Evolutionary conservation across 1,140 invertebrate genomes (phyloP).

Genomic region (Choristoneura fumiferana): DNA sequence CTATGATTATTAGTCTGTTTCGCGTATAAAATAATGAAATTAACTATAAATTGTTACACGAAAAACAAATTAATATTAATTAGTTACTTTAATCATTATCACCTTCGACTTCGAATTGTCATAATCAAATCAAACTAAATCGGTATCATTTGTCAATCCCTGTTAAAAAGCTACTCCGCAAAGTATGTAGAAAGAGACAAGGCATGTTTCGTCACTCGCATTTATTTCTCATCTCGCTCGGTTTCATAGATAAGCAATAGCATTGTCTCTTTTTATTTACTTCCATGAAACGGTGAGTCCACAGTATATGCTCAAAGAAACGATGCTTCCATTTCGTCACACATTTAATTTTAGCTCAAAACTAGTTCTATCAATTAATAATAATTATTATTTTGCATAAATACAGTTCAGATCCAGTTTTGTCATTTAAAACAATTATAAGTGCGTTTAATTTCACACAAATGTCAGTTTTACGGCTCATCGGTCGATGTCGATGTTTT

Average conservation of each 20-base stretch:
- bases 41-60: too few species aligned
- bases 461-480: constrained; percentile 25
- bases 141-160: constrained; percentile 36
- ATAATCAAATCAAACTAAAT: constrained; percentile 19
- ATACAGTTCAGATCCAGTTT: too few species aligned
- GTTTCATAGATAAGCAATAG: constrained; percentile 52
- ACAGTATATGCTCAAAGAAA: constrained; percentile 46
- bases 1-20: too few species aligned
- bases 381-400: too few species aligned
- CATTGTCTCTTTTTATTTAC: constrained; percentile 69
- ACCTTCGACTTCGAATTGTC: constrained; percentile 5
- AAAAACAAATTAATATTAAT: too few species aligned
- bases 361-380: background rate
- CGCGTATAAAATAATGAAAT: too few species aligned
- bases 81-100: too few species aligned
- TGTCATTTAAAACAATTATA: too few species aligned
- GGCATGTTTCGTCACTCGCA: constrained; percentile 45
- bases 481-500: constrained; percentile 52
- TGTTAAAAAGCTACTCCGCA: constrained; percentile 45
- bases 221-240: constrained; percentile 48
- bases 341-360: background rate
- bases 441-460: too few species aligned
- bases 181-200: constrained; percentile 53
- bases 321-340: constrained; percentile 20
- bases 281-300: constrained; percentile 60